These are phyloP conservation scores for Mobula birostris DNA, from an alignment of 2,113 vertebrate species.

Conservation along the genomic window DNA sequence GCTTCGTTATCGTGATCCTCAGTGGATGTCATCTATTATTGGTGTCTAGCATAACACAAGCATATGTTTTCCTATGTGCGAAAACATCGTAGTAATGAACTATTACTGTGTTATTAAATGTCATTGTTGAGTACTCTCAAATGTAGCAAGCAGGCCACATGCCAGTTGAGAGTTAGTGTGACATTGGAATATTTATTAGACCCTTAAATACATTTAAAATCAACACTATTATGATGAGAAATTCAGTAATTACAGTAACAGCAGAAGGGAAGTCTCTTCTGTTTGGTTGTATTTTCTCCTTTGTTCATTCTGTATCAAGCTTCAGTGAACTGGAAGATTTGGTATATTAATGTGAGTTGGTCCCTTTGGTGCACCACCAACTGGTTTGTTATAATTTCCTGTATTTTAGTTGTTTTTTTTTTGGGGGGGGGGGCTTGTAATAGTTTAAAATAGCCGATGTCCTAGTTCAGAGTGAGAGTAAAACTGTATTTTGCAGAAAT, in stretches of 20 bases:
- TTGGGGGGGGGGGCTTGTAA: not conserved
- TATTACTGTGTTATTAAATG: not conserved
- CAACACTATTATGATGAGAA: not conserved
- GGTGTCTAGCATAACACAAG: not conserved
- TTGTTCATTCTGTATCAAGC: not conserved
- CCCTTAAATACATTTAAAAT: not conserved
- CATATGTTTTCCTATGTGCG: not conserved
- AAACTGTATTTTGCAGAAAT: not conserved
- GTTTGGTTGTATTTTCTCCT: not conserved
- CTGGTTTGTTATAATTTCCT: conserved; percentile 12
- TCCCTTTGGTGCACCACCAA: not conserved
- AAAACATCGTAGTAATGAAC: not conserved
- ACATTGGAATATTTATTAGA: not conserved
- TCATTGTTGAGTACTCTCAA: not conserved
- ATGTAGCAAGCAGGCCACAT: not conserved
- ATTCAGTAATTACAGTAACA: conserved; percentile 24
- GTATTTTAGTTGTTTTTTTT: not conserved
- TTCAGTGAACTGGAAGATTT: conserved; percentile 33
- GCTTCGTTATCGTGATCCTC: not conserved
- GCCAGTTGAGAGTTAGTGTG: not conserved
- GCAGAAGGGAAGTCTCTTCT: conserved; percentile 14
- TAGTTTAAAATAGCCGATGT: not conserved
- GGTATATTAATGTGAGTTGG: not conserved
- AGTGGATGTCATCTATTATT: not conserved
- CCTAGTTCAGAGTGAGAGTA: not conserved